phyloP scores from a whole-genome alignment of 1,140 invertebrate species.

The Pogonomyrmex californicus region DNA sequence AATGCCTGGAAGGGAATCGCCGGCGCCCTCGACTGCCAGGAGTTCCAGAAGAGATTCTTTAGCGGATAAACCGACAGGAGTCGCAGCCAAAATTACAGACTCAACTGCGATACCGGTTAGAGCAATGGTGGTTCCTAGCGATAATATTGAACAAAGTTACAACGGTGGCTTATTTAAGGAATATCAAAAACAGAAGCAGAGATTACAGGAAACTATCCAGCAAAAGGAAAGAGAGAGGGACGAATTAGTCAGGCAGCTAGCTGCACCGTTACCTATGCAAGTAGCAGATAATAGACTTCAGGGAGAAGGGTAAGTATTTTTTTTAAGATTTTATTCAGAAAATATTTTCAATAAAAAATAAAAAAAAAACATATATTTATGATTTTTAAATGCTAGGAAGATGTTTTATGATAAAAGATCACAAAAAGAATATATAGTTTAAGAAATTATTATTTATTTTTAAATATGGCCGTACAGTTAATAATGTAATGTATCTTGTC shows the following conservation, averaged over 20 bases:
- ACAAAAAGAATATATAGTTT: background rate
- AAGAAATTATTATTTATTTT: constrained; percentile 7
- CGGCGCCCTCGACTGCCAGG: constrained; percentile 88
- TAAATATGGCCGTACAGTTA: background rate
- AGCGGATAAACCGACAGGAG: constrained; percentile 86
- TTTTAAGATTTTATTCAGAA: constrained; percentile 11
- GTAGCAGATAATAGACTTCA: constrained; percentile 85
- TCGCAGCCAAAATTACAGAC: constrained; percentile 83
- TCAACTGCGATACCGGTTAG: constrained; percentile 83
- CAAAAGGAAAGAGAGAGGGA: constrained; percentile 88
- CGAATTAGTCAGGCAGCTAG: constrained; percentile 87
- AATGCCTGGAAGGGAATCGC: constrained; percentile 87
- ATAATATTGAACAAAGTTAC: constrained; percentile 88
- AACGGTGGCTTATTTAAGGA: constrained; percentile 91
- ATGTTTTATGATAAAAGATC: background rate
- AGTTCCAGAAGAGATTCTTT: constrained; percentile 89
- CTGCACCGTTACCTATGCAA: constrained; percentile 82
- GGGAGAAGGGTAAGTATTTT: constrained; percentile 84
- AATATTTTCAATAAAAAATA: background rate
- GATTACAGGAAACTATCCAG: constrained; percentile 89
- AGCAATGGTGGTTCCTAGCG: constrained; percentile 79
- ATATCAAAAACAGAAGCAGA: constrained; percentile 91
- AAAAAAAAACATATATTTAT: background rate
- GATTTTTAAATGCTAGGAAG: background rate
- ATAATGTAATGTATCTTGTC: background rate